Conservation (phyloP, 2,888 invertebrate species). For the Noctua janthina region DNA sequence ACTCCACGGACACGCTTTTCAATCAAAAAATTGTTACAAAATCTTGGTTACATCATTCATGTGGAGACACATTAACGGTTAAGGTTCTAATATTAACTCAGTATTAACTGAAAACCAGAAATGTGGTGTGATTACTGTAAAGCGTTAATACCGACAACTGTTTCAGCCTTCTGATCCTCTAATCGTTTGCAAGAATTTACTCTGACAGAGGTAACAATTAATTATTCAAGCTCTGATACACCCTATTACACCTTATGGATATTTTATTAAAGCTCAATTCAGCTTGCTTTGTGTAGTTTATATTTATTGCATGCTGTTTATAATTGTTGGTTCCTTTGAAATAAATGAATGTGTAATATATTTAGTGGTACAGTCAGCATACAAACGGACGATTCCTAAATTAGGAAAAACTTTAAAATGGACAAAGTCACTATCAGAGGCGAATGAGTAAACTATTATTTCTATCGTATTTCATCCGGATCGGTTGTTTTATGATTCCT, state of each 20-base stretch:
- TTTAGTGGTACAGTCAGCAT: not conserved
- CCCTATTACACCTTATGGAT: constrained; percentile 27
- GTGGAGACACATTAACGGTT: no score
- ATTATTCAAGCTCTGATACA: constrained; percentile 37
- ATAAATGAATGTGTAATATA: not conserved
- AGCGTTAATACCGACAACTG: not conserved
- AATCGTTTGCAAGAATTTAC: constrained; percentile 17
- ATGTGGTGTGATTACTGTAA: not conserved
- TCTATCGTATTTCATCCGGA: no score
- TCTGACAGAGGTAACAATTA: constrained; percentile 42
- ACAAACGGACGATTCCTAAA: not conserved
- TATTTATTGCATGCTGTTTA: constrained; percentile 42
- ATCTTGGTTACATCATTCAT: no score
- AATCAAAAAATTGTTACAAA: no score
- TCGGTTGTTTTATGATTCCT: no score
- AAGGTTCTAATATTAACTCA: not conserved
- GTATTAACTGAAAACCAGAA: not conserved
- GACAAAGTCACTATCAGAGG: not conserved
- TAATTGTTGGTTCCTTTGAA: constrained; percentile 33
- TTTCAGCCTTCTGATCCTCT: constrained; percentile 14
- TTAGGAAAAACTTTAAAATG: not conserved
- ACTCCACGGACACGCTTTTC: no score
- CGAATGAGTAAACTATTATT: not conserved
- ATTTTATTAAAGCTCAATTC: constrained; percentile 30
- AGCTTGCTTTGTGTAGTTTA: constrained; percentile 27